Percentiles rank a stretch among this genome's conserved stretches.
Evolutionary conservation across 1,140 invertebrate genomes (phyloP).

Genomic region (Drosophila repleta): DNA sequence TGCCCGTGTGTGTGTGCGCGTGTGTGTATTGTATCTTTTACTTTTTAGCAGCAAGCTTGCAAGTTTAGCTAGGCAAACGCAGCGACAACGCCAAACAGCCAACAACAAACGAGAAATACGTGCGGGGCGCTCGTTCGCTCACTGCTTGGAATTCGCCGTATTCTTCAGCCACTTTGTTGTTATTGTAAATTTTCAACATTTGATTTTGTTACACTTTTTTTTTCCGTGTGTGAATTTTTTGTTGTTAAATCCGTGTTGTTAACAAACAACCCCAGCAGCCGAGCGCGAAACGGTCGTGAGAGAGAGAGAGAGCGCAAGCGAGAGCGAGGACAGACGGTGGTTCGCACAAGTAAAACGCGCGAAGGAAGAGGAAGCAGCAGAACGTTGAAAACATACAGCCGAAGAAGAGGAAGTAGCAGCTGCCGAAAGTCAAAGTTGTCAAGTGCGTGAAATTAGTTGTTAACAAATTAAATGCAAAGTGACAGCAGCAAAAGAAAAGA

Average conservation of each 20-base stretch:
- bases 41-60: slow-evolving; percentile 79
- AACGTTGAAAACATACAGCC: slow-evolving; percentile 26
- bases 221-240: slow-evolving; percentile 9
- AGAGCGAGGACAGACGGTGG: slow-evolving; percentile 37
- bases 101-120: slow-evolving; percentile 60
- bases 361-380: slow-evolving; percentile 46
- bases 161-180: slow-evolving; percentile 10
- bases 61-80: slow-evolving; percentile 71
- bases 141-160: slow-evolving; percentile 27
- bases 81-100: slow-evolving; percentile 60
- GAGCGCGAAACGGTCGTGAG: slow-evolving; percentile 28
- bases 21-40: slow-evolving; percentile 77
- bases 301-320: slow-evolving; percentile 40
- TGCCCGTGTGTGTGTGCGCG: slow-evolving; percentile 24
- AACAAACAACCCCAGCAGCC: slow-evolving; percentile 41
- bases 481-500: slow-evolving; percentile 6
- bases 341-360: slow-evolving; percentile 63
- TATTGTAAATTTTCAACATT: slow-evolving; percentile 4
- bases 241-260: slow-evolving; percentile 18
- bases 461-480: slow-evolving; percentile 41
- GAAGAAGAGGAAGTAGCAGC: slow-evolving; percentile 26
- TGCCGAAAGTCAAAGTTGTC: slow-evolving; percentile 30
- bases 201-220: slow-evolving; percentile 15
- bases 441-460: slow-evolving; percentile 63
- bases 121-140: slow-evolving; percentile 43